Conservation (phyloP, 2,113 vertebrate species). For the Ptilorrhoa leucosticta region DNA sequence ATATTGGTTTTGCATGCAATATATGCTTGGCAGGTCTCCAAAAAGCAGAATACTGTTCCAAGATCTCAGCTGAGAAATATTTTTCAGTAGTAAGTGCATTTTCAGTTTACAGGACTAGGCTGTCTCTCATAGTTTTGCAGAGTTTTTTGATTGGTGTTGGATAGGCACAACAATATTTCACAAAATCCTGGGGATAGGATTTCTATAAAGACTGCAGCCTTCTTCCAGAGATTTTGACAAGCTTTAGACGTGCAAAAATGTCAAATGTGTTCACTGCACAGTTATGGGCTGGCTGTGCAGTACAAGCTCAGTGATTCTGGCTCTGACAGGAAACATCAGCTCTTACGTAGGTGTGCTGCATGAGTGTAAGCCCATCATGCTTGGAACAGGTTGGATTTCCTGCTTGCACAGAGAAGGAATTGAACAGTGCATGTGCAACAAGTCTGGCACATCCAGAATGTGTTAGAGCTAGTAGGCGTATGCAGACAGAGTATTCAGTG, state of each 20-base stretch:
- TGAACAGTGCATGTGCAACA: slow-evolving; percentile 37
- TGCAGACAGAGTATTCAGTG: slow-evolving; percentile 13
- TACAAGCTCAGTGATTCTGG: neutral
- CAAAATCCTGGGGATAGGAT: neutral
- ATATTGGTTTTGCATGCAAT: slow-evolving; percentile 31
- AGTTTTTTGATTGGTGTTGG: neutral
- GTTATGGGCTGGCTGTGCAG: neutral
- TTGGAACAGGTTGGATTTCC: slow-evolving; percentile 3
- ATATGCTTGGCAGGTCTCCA: slow-evolving; percentile 58
- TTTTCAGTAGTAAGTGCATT: slow-evolving; percentile 49
- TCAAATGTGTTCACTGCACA: neutral
- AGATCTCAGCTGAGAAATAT: slow-evolving; percentile 47
- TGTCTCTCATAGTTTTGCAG: neutral
- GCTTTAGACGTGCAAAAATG: neutral
- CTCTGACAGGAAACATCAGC: neutral
- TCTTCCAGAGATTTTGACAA: neutral
- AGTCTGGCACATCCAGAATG: slow-evolving; percentile 63
- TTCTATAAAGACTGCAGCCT: neutral
- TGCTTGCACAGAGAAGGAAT: neutral
- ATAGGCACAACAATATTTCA: neutral
- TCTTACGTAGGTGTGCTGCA: neutral
- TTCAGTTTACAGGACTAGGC: neutral
- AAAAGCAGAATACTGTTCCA: slow-evolving; percentile 22
- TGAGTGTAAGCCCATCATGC: neutral
- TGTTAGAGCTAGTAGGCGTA: slow-evolving; percentile 55